Percentiles rank a stretch among this genome's conserved stretches.
Evolutionary conservation across 2,888 invertebrate genomes (phyloP).

Genomic region (Cotesia congregata): DNA sequence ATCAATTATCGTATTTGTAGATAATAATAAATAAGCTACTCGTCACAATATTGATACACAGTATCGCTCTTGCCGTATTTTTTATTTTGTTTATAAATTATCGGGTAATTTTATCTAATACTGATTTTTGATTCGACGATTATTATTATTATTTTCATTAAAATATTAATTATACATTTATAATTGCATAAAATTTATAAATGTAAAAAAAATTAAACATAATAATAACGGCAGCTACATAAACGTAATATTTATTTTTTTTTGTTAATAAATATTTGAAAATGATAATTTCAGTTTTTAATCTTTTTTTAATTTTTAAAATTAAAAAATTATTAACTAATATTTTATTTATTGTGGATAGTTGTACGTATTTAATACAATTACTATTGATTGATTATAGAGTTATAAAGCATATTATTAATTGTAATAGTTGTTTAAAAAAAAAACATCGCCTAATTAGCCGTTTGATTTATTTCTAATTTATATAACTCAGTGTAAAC

Average conservation of each 20-base stretch:
- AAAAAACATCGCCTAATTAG: slow-evolving; percentile 3
- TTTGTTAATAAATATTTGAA: no score
- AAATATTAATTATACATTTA: no score
- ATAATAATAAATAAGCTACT: not conserved
- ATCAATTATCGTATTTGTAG: not conserved
- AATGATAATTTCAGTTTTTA: no score
- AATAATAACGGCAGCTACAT: no score
- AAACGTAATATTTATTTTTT: no score
- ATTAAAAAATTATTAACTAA: not conserved
- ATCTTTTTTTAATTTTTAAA: no score
- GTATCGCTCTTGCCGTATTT: slow-evolving; percentile 1
- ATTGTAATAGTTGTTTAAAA: not conserved
- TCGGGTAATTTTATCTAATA: no score
- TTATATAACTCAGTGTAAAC: slow-evolving; percentile 23
- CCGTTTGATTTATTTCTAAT: slow-evolving; percentile 16
- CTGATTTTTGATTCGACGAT: no score
- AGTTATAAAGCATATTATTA: not conserved
- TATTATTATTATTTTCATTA: no score
- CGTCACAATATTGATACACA: not conserved
- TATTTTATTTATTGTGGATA: not conserved
- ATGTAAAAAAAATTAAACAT: no score
- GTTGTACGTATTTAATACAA: not conserved
- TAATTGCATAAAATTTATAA: no score
- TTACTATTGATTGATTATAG: slow-evolving; percentile 11
- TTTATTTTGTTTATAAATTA: not conserved